These are phyloP conservation scores for Rhinella marina DNA, from an alignment of 2,797 vertebrate species.

Conservation along the genomic window DNA sequence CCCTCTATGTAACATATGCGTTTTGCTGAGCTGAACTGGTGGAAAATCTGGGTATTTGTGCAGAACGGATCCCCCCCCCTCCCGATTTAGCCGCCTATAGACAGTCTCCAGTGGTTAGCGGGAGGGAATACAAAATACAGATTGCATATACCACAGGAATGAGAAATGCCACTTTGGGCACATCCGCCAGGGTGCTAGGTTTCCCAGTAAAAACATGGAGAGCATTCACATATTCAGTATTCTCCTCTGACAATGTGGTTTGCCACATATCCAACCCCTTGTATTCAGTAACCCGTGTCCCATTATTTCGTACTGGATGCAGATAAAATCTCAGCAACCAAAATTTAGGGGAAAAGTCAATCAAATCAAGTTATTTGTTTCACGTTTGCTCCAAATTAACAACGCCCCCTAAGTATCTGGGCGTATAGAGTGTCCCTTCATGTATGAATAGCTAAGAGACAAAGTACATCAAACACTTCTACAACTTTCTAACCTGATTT, in stretches of 20 bases:
- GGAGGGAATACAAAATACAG: slow-evolving; percentile 40
- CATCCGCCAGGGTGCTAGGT: slow-evolving; percentile 47
- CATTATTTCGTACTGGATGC: background rate
- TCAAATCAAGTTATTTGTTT: background rate
- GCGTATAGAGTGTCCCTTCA: background rate
- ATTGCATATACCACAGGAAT: slow-evolving; percentile 59
- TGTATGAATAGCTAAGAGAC: background rate
- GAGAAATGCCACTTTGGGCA: slow-evolving; percentile 53
- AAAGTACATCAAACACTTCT: background rate
- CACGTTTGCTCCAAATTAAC: background rate
- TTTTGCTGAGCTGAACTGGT: slow-evolving; percentile 11
- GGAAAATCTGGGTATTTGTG: background rate
- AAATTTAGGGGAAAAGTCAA: background rate
- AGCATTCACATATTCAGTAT: slow-evolving; percentile 42
- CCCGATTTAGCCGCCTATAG: slow-evolving; percentile 17
- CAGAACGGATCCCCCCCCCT: background rate
- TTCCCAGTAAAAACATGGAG: slow-evolving; percentile 48
- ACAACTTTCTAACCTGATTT: background rate
- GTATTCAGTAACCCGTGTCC: background rate
- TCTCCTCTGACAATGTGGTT: slow-evolving; percentile 44
- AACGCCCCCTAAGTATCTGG: background rate
- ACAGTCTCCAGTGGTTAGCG: slow-evolving; percentile 59
- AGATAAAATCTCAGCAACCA: background rate
- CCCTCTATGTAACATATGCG: background rate
- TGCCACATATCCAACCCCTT: slow-evolving; percentile 16